Evolutionary conservation across 2,113 vertebrate genomes (phyloP).

Genomic region (Nothobranchius furzeri): DNA sequence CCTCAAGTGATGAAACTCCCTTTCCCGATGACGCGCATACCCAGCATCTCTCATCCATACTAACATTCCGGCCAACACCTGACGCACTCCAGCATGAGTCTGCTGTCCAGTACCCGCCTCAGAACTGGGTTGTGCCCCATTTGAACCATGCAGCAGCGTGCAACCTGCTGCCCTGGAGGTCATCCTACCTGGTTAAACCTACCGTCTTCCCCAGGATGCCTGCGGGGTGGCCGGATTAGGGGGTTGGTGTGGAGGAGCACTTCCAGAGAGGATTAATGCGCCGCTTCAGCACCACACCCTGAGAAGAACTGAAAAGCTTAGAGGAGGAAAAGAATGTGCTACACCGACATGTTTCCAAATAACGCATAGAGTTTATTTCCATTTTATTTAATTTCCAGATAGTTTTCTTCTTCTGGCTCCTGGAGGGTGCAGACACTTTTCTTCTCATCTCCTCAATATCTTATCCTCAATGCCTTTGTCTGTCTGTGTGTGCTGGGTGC

Average conservation of each 20-base stretch:
- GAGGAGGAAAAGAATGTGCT: no score
- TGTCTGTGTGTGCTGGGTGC: no score
- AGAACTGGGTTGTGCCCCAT: constrained; percentile 46
- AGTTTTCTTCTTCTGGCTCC: no score
- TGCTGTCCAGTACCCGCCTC: constrained; percentile 19
- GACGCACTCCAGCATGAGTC: neutral
- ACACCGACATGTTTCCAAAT: no score
- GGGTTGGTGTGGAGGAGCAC: constrained; percentile 18
- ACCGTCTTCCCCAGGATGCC: constrained; percentile 46
- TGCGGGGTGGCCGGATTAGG: constrained; percentile 18
- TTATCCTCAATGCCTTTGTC: no score
- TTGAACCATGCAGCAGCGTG: constrained; percentile 23
- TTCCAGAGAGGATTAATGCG: constrained; percentile 27
- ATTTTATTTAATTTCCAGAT: no score
- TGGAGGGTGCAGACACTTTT: no score
- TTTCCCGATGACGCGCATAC: neutral
- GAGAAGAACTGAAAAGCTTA: neutral
- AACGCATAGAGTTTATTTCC: no score
- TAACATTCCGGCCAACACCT: constrained; percentile 3
- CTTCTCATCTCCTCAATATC: no score
- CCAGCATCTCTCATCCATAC: neutral
- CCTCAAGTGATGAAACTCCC: constrained; percentile 42
- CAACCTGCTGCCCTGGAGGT: constrained; percentile 58
- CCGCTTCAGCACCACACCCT: constrained; percentile 29
- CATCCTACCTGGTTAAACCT: constrained; percentile 29